Base-by-base conservation (phyloP, 1,140 invertebrate species). In the Drosophila ananassae region DNA sequence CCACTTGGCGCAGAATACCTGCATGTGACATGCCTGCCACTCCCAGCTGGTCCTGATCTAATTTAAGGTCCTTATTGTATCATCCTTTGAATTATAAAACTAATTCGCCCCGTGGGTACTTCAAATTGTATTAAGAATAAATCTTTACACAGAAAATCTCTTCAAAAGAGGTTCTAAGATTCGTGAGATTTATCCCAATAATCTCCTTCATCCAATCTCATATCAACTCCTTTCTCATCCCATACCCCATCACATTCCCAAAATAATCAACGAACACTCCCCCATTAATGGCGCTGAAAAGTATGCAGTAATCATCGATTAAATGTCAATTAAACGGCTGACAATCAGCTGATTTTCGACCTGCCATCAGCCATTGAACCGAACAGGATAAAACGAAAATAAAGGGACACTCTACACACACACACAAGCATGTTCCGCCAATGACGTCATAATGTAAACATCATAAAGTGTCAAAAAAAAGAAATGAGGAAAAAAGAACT, bases 371-470 rank as follows among this genome's bases (percentile, higher is more conserved):
- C n/a, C 41, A 17, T 48, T 30, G 9, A 54, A 12, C 48, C 48
- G 9, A 47, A 54, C 44, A 64, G 64, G 39, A 51, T 30, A 24
- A 44, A 62, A 50, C 46, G 58, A 73, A 69, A 79, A 56, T 66
- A 72, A 50, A 67, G 61, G 46, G 46, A 56, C 62, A 77, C 47
- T 32, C 73, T 56, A 53, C 48, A 46, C n/a, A 50, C n/a, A 50
- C 28, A 34, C 22, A 60, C 50, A 48, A n/a, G 10, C 55, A 46
- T 21, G 21, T 51, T n/a, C 24, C 37, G 39, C 12, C 54, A 7
- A 66, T 89, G 82, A 89, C 82, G 83, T 87, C 82, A 87, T 89
- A 83, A 89, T 89, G 83, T 87, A 87, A 82, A 87, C 75, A 87
- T 89, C 75, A 87, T 87, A 87, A 89, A 87, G 77, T 85, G 78